phyloP scores from a whole-genome alignment of 1,140 invertebrate species.

The Papilio polyxenes region DNA sequence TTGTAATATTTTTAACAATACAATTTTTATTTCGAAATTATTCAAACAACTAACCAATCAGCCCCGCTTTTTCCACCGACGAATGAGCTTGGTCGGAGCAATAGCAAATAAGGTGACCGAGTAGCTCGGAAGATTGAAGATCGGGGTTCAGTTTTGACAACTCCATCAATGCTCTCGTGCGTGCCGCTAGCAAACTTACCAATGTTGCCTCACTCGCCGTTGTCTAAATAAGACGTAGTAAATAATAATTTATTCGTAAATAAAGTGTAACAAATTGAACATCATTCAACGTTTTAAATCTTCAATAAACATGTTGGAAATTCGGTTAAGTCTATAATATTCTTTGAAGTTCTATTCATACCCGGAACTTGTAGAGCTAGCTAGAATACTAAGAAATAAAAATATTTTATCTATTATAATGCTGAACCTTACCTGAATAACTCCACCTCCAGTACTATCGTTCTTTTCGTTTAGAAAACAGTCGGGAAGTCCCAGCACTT shows the following conservation, averaged over 20 bases:
- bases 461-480: conserved; percentile 90
- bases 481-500: conserved; percentile 95
- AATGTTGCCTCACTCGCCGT: conserved; percentile 96
- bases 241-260: neutral
- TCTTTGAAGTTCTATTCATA: too few relatives aligned
- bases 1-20: neutral
- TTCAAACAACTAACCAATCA: conserved; percentile 83
- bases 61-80: conserved; percentile 96
- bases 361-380: too few relatives aligned
- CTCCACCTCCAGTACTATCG: conserved; percentile 91
- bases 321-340: too few relatives aligned
- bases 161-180: conserved; percentile 90
- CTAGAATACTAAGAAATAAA: too few relatives aligned
- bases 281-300: too few relatives aligned
- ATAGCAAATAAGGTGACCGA: conserved; percentile 95
- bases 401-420: neutral
- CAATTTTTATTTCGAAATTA: neutral
- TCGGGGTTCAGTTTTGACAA: conserved; percentile 84
- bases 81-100: conserved; percentile 98
- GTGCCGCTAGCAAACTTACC: conserved; percentile 93
- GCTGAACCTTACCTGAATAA: conserved; percentile 87
- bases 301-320: too few relatives aligned
- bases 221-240: conserved; percentile 74
- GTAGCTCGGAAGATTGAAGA: conserved; percentile 92
- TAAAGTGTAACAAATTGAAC: too few relatives aligned